phyloP scores from a whole-genome alignment of 92 coral and sea anemone species.

The Nematostella vectensis region DNA sequence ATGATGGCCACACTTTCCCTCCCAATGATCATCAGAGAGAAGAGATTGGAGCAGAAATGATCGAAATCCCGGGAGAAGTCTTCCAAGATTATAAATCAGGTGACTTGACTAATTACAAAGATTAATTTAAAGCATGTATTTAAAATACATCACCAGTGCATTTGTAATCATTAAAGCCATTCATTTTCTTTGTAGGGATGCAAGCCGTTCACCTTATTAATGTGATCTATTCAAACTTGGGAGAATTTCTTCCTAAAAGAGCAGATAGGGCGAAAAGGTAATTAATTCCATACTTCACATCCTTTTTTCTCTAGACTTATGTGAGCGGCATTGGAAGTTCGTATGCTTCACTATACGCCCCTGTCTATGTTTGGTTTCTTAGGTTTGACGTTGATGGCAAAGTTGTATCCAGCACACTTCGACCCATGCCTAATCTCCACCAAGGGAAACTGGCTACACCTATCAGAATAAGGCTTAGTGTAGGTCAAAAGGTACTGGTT shows the following conservation, averaged over 20 bases:
- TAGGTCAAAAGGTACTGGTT: conserved; percentile 49
- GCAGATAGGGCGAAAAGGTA: conserved; percentile 66
- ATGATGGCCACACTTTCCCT: conserved; percentile 42
- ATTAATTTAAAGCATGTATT: not conserved
- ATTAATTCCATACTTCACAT: too few relatives aligned
- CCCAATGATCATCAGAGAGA: not conserved
- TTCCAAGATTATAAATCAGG: conserved; percentile 38
- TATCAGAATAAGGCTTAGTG: conserved; percentile 41
- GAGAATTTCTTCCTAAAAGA: conserved; percentile 62
- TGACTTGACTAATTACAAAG: not conserved
- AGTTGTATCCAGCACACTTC: conserved; percentile 55
- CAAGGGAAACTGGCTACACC: conserved; percentile 69
- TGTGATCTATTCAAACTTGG: conserved; percentile 48
- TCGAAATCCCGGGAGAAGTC: conserved; percentile 47
- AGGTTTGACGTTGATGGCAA: conserved; percentile 64
- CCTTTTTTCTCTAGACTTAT: too few relatives aligned
- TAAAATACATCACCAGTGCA: too few relatives aligned
- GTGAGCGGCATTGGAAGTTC: too few relatives aligned
- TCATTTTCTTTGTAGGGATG: not conserved
- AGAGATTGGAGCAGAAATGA: conserved; percentile 15
- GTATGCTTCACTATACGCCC: too few relatives aligned
- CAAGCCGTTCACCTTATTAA: conserved; percentile 41
- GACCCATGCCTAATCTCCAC: conserved; percentile 40
- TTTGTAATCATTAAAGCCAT: too few relatives aligned
- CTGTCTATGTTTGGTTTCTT: too few relatives aligned